These are phyloP conservation scores for Melipona bicolor DNA, from an alignment of 2,888 invertebrate genomes.

Conservation along the genomic window DNA sequence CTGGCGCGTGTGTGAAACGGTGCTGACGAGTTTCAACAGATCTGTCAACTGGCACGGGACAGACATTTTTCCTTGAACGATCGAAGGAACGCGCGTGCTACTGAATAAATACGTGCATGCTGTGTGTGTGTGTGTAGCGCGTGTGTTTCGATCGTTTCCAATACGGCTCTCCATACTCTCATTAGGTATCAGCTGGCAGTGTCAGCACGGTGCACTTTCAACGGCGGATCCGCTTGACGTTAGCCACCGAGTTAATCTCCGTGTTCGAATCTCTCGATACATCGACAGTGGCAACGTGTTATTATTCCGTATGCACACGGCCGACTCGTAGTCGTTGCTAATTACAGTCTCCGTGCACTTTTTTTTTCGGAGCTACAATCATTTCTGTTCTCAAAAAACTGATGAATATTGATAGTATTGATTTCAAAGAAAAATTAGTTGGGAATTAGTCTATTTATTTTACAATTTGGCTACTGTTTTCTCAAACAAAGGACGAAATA, in stretches of 20 bases:
- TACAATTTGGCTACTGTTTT: too few species aligned
- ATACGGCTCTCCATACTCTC: slow-evolving; percentile 32
- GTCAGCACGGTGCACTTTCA: neutral
- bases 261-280: slow-evolving; percentile 14
- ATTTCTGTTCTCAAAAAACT: neutral
- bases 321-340: neutral
- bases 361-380: neutral
- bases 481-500: too few species aligned
- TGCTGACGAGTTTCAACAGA: slow-evolving; percentile 11
- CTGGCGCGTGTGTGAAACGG: slow-evolving; percentile 6
- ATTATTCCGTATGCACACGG: slow-evolving; percentile 22
- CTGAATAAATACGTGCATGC: neutral
- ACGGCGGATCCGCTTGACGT: slow-evolving; percentile 24
- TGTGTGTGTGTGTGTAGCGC: too few species aligned
- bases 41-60: slow-evolving; percentile 5
- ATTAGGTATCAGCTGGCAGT: slow-evolving; percentile 41
- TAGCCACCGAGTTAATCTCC: slow-evolving; percentile 22
- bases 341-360: neutral
- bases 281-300: slow-evolving; percentile 1
- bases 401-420: neutral
- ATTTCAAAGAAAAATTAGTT: too few species aligned
- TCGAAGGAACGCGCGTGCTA: slow-evolving; percentile 6
- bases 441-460: neutral
- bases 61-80: neutral
- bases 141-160: slow-evolving; percentile 44